Conservation (phyloP, 2,113 vertebrate genomes). For the Zapornia atra region DNA sequence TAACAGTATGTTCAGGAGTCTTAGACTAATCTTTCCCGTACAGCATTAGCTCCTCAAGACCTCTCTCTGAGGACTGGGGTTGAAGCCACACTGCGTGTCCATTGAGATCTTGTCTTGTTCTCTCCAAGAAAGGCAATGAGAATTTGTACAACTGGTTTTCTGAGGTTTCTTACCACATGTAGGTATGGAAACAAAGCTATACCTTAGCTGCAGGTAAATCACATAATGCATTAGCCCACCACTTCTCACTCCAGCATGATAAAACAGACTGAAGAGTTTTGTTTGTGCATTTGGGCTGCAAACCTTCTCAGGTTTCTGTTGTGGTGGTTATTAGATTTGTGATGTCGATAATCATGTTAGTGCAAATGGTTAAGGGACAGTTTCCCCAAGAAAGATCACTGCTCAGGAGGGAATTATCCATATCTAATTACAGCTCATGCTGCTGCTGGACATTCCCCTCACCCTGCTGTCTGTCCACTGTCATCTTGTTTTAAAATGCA, state of each 20-base stretch:
- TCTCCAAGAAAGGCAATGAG: neutral
- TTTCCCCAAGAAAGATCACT: neutral
- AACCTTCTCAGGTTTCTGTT: neutral
- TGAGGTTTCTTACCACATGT: neutral
- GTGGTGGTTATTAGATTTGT: constrained; percentile 19
- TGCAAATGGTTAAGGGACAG: constrained; percentile 6
- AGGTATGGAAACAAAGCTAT: neutral
- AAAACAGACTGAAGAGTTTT: neutral
- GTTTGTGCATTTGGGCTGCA: neutral
- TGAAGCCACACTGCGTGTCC: accelerated
- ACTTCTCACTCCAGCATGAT: neutral
- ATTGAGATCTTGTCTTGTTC: neutral
- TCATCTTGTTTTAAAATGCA: neutral
- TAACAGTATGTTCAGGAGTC: neutral
- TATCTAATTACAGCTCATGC: constrained; percentile 2
- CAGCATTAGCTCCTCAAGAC: neutral
- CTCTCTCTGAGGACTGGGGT: neutral
- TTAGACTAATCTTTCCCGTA: neutral
- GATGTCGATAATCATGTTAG: neutral
- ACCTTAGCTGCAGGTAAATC: neutral
- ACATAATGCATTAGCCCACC: neutral
- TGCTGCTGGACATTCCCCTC: constrained; percentile 16
- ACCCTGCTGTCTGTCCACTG: neutral
- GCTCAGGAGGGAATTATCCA: neutral
- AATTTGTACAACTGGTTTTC: neutral